Conservation (phyloP, 2,888 invertebrate species). For the Napeogenes sylphis region DNA sequence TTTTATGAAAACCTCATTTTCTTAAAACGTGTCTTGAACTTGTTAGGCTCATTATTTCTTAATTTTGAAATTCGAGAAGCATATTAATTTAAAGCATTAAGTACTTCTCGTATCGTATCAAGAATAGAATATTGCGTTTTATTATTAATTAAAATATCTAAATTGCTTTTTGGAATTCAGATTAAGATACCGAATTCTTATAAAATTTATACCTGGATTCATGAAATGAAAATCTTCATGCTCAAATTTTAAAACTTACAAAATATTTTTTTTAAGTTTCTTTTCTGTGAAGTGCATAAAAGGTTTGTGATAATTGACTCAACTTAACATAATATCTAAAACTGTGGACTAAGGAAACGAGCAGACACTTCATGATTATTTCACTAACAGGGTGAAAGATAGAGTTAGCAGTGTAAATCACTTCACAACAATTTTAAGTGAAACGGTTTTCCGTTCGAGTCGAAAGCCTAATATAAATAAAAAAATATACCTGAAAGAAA, state of each 20-base stretch:
- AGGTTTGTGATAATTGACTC: no score
- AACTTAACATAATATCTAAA: no score
- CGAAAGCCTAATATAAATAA: no score
- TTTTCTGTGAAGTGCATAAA: no score
- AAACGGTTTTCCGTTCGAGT: no score
- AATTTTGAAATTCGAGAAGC: slow-evolving; percentile 16
- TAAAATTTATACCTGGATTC: slow-evolving; percentile 53
- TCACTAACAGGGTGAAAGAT: no score
- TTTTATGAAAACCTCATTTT: slow-evolving; percentile 7
- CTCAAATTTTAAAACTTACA: slow-evolving; percentile 44
- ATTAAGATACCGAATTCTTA: slow-evolving; percentile 55
- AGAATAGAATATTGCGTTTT: slow-evolving; percentile 38
- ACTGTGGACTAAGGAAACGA: no score
- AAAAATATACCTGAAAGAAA: no score
- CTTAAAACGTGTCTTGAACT: slow-evolving; percentile 9
- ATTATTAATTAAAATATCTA: slow-evolving; percentile 51
- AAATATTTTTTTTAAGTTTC: no score
- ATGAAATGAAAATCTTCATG: slow-evolving; percentile 62
- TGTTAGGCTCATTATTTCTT: slow-evolving; percentile 16
- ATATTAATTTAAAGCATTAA: slow-evolving; percentile 15
- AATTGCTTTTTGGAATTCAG: slow-evolving; percentile 63
- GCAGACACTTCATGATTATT: no score
- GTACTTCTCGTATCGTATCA: slow-evolving; percentile 3
- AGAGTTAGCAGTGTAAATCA: no score
- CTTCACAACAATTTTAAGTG: no score